Conservation (phyloP, 2,113 vertebrate species). For the Mesocricetus auratus region DNA sequence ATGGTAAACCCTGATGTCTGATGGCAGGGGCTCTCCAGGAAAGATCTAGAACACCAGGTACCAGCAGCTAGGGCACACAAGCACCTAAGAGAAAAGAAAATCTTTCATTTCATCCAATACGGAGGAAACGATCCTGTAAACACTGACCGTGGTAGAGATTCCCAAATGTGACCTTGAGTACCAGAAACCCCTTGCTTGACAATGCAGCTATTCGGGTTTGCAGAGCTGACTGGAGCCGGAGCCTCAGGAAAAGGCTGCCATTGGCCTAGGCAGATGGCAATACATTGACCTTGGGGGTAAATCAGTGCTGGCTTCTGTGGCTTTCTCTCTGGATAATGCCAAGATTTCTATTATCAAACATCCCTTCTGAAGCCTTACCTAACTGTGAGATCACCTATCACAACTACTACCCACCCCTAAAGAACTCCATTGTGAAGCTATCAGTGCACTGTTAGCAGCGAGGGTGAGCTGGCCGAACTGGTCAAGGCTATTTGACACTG, state of each 20-base stretch:
- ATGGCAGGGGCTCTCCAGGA: too few species aligned
- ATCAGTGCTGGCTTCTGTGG: neutral
- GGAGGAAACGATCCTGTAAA: neutral
- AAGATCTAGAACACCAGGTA: rapidly evolving
- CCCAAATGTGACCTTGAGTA: neutral
- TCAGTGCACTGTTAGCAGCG: rapidly evolving
- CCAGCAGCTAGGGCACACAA: rapidly evolving
- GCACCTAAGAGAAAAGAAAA: neutral
- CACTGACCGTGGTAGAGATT: rapidly evolving
- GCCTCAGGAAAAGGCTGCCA: neutral
- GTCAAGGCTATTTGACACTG: neutral
- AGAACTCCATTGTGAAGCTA: neutral
- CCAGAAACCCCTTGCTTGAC: neutral
- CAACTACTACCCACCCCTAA: neutral
- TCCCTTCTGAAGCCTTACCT: neutral
- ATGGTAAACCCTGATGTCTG: neutral
- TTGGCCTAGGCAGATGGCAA: neutral
- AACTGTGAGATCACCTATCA: neutral
- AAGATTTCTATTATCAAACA: neutral
- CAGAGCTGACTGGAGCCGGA: neutral
- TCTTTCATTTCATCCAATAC: neutral
- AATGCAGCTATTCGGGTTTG: neutral
- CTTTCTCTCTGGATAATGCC: neutral
- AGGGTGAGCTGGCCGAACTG: rapidly evolving
- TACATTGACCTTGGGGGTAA: neutral